Conservation (phyloP, 2,797 vertebrate genomes). For the Diplodus puntazzo region DNA sequence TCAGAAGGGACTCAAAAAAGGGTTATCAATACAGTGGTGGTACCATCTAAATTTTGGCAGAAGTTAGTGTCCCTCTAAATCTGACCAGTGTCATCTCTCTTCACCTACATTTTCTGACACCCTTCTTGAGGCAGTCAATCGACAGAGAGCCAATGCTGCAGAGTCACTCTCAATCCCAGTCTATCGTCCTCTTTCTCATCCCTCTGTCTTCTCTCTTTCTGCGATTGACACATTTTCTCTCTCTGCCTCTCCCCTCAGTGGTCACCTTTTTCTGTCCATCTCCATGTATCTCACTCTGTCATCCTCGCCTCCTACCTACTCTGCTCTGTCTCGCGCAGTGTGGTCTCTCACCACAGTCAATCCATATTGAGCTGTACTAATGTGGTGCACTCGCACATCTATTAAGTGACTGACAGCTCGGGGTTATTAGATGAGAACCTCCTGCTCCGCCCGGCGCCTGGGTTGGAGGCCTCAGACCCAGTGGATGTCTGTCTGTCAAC, state of each 20-base stretch:
- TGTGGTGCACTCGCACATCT: conserved; percentile 69
- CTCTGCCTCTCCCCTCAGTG: conserved; percentile 55
- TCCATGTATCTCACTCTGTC: conserved; percentile 72
- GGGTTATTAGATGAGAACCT: conserved; percentile 64
- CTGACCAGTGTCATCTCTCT: conserved; percentile 21
- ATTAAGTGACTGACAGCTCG: conserved; percentile 66
- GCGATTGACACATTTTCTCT: conserved; percentile 70
- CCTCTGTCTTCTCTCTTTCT: conserved; percentile 45
- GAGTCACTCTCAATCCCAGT: conserved; percentile 50
- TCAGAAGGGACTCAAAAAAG: not conserved
- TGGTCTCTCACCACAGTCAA: conserved; percentile 67
- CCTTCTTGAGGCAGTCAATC: conserved; percentile 3
- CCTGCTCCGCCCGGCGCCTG: conserved; percentile 39
- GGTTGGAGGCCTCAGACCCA: conserved; percentile 26
- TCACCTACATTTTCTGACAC: conserved; percentile 25
- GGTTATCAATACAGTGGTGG: not conserved
- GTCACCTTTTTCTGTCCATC: conserved; percentile 69
- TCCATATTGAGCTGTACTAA: conserved; percentile 72
- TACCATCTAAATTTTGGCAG: conserved; percentile 13
- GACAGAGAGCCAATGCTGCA: conserved; percentile 39
- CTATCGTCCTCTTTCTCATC: conserved; percentile 43
- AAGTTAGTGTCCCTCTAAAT: conserved; percentile 33
- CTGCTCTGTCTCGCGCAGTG: conserved; percentile 56
- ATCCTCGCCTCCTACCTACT: conserved; percentile 41
- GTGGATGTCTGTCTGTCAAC: conserved; percentile 26